Evolutionary conservation across 2,797 vertebrate species (phyloP).

Genomic region (Selene dorsalis): DNA sequence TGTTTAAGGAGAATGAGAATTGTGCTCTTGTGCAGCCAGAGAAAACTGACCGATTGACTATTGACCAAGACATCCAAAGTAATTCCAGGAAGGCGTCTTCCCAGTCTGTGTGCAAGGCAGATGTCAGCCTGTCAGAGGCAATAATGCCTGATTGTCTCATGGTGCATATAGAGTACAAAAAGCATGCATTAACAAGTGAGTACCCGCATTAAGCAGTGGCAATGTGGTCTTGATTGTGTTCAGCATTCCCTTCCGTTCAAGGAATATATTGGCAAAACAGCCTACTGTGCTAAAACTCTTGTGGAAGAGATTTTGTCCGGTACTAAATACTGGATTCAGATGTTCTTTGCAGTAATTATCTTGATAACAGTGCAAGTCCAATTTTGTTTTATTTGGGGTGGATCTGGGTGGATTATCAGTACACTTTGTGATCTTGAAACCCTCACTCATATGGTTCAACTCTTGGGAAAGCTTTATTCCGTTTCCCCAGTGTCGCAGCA

Average conservation of each 20-base stretch:
- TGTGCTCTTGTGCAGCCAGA: neutral
- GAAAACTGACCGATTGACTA: no score
- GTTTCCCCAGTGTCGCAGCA: slow-evolving; percentile 14
- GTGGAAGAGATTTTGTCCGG: neutral
- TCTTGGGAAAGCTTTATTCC: neutral
- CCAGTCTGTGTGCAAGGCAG: neutral
- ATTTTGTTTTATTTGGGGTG: neutral
- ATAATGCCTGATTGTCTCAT: slow-evolving; percentile 1
- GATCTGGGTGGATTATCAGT: neutral
- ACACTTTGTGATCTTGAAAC: neutral
- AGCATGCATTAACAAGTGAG: slow-evolving; percentile 12
- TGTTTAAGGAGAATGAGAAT: slow-evolving; percentile 2
- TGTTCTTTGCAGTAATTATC: neutral
- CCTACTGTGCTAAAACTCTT: no score
- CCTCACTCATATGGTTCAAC: neutral
- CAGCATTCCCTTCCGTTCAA: neutral
- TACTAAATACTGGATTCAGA: neutral
- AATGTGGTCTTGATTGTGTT: slow-evolving; percentile 6
- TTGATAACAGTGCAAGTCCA: neutral
- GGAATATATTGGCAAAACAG: neutral
- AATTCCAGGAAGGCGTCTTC: slow-evolving; percentile 17
- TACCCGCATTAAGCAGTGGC: neutral
- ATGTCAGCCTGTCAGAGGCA: slow-evolving; percentile 23
- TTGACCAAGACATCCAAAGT: slow-evolving; percentile 11
- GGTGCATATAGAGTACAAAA: slow-evolving; percentile 19